Percentiles rank a stretch among this genome's conserved stretches.
Conservation (phyloP, 2,113 vertebrate species). For the Mobula hypostoma region DNA sequence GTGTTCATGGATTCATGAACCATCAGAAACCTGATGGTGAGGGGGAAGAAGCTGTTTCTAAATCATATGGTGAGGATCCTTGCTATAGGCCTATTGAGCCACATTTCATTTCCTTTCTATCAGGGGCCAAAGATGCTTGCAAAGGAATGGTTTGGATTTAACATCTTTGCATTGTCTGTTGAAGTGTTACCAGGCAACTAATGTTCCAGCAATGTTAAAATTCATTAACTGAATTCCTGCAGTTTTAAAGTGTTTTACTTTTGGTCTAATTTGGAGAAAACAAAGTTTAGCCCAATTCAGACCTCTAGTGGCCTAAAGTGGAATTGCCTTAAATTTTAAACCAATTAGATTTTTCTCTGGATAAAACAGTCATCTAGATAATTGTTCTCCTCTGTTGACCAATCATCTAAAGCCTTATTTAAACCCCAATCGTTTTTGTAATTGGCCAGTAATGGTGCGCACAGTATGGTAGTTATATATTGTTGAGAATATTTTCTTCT, state of each 20-base stretch:
- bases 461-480: slow-evolving; percentile 56
- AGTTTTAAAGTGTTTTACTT: slow-evolving; percentile 8
- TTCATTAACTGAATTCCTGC: not conserved
- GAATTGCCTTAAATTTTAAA: slow-evolving; percentile 71
- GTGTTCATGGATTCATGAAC: too few species aligned
- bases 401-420: slow-evolving; percentile 52
- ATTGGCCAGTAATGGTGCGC: slow-evolving; percentile 68
- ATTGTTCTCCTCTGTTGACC: slow-evolving; percentile 53
- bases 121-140: not conserved
- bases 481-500: slow-evolving; percentile 53
- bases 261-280: not conserved
- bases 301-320: slow-evolving; percentile 77
- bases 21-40: too few species aligned
- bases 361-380: slow-evolving; percentile 54
- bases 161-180: not conserved
- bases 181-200: not conserved
- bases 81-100: not conserved
- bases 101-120: not conserved
- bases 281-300: slow-evolving; percentile 63
- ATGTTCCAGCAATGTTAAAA: not conserved
- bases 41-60: too few species aligned
- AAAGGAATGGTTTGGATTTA: not conserved
- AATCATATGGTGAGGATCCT: not conserved
- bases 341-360: slow-evolving; percentile 60
- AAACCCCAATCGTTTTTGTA: slow-evolving; percentile 56